phyloP scores from a whole-genome alignment of 2,113 vertebrate species.

The Thymallus thymallus region DNA sequence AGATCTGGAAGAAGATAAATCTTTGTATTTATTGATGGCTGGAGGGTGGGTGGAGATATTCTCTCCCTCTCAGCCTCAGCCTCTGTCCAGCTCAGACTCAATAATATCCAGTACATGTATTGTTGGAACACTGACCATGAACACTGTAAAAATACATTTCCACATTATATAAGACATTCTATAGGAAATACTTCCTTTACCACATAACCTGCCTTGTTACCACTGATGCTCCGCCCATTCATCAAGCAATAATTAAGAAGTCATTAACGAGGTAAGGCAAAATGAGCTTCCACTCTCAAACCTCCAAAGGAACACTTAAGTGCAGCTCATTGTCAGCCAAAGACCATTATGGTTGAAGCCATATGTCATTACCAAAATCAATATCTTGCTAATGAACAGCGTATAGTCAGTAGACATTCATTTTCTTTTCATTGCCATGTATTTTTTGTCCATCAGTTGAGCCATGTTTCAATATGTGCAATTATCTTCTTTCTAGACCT shows the following conservation, averaged over 20 bases:
- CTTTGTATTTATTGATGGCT: background rate
- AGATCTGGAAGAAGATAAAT: background rate
- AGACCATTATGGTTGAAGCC: background rate
- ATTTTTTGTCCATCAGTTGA: background rate
- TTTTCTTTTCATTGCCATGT: background rate
- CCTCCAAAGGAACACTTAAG: background rate
- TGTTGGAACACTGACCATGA: too few species aligned
- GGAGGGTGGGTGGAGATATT: background rate
- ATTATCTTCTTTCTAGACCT: background rate
- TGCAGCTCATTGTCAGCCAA: background rate
- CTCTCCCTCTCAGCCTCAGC: background rate
- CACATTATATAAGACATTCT: too few species aligned
- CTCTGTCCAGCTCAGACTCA: background rate
- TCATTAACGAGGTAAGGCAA: constrained; percentile 20
- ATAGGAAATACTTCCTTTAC: too few species aligned
- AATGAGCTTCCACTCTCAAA: constrained; percentile 29
- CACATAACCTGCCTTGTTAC: background rate
- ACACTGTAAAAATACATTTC: too few species aligned
- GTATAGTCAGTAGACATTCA: background rate
- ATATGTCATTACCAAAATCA: background rate
- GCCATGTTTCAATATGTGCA: background rate
- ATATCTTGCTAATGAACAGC: background rate
- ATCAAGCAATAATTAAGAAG: constrained; percentile 35
- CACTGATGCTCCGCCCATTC: background rate
- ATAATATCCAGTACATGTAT: background rate